Evolutionary conservation across 2,113 vertebrate species (phyloP), one percentile per base, ranked within the genome.

Genomic region (Dasyprocta punctata): DNA sequence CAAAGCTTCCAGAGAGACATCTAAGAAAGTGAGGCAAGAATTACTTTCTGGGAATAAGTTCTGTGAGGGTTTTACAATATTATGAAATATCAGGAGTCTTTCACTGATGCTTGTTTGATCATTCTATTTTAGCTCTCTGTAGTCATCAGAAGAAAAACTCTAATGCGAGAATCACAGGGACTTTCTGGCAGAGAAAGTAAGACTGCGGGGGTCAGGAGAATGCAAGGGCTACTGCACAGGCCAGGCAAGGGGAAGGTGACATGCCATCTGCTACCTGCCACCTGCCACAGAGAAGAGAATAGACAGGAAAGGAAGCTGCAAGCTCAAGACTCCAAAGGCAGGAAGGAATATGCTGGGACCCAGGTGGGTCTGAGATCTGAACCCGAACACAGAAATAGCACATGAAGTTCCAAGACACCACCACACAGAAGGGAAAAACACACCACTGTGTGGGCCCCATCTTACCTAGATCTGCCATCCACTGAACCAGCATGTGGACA

Each of bases 381-480:
- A 81, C 90, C 85, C 36, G 26, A 58, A 63, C 20, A 20, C 20
- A n/a, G 30, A 73, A 56, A 41, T 6, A 24, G 61, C 38, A 80
- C 3, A 2, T 6, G 78, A 77, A 90, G 26, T 20, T 24, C 52
- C 12, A 49, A 73, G 56, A 85, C 8, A 89, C 38, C 82, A n/a
- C 14, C 88, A n/a, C 2, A 20, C 28, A n/a, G 44, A 65, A 49
- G 58, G 1, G 19, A 47, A 33, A 38, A 94, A 52, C 49, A 63
- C 17, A 17, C 3, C 14, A 2, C 44, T 6, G 22, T 41, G 41
- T 14, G 63, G 44, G 56, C 28, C 69, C 44, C 16, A 11, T 33
- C 94, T 98, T 97, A 99, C 99, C 99, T 56, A 99, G 98, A 56
- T 99, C 99, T 19, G 98, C 98, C 97, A 99, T 99, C 99, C 99